Percentiles rank a stretch among this genome's conserved stretches.
Conservation (phyloP, 2,113 vertebrate genomes). For the Crocuta crocuta region DNA sequence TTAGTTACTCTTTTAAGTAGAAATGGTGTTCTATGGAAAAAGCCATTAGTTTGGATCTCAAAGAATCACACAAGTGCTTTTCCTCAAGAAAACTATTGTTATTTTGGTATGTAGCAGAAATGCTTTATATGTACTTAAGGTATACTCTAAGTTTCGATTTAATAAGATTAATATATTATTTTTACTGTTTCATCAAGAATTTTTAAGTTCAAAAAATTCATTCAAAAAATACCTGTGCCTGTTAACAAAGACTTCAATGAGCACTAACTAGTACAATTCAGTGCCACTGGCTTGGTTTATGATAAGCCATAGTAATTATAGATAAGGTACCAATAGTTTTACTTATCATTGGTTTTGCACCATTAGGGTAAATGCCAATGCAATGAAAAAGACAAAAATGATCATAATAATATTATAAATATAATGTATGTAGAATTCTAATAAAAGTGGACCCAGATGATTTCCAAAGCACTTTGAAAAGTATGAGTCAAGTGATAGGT, state of each 20-base stretch:
- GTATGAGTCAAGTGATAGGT: background rate
- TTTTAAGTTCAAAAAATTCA: background rate
- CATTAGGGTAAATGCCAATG: background rate
- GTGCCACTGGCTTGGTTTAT: background rate
- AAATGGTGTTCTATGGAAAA: background rate
- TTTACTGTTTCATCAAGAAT: background rate
- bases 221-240: background rate
- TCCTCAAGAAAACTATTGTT: background rate
- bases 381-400: slow-evolving; percentile 1
- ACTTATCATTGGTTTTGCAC: background rate
- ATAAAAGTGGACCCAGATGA: background rate
- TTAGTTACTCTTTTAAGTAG: background rate
- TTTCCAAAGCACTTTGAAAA: background rate
- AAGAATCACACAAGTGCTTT: background rate
- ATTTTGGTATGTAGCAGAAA: background rate
- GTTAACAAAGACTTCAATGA: background rate
- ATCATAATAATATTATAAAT: background rate
- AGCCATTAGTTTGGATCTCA: background rate
- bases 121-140: background rate
- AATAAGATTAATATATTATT: background rate
- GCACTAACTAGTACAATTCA: background rate
- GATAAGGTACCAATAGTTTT: background rate
- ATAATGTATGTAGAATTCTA: background rate
- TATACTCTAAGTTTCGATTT: background rate
- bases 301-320: background rate